Conservation (phyloP, 2,113 vertebrate genomes). For the Axis porcinus region DNA sequence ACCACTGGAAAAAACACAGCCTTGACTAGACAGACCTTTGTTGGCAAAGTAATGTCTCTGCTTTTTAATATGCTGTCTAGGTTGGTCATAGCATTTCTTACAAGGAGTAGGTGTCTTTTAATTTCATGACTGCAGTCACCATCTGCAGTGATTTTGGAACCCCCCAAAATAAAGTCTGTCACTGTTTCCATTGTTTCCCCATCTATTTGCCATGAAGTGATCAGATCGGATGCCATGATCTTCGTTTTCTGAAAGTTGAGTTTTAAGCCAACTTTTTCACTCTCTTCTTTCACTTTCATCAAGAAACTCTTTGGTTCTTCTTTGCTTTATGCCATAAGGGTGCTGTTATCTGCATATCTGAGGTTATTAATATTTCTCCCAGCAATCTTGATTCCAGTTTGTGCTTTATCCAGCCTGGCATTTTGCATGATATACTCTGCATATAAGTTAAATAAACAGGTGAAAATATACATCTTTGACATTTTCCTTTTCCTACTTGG, state of each 20-base stretch:
- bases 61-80: not conserved
- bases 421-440: not conserved
- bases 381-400: not conserved
- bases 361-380: not conserved
- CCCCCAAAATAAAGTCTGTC: not conserved
- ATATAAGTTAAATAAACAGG: not conserved
- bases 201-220: not conserved
- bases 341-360: not conserved
- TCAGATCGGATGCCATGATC: not conserved
- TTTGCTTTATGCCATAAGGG: not conserved
- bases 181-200: not conserved
- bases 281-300: not conserved
- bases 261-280: not conserved
- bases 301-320: not conserved
- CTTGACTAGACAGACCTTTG: not conserved
- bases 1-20: not conserved
- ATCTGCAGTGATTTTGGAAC: not conserved
- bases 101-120: not conserved
- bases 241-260: not conserved
- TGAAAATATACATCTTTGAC: not conserved
- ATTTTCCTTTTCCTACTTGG: not conserved
- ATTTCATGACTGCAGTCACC: not conserved
- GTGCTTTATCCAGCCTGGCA: not conserved
- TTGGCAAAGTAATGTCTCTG: not conserved
- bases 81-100: not conserved